Evolutionary conservation across 1,140 invertebrate genomes (phyloP).

Genomic region (Drosophila sp.): DNA sequence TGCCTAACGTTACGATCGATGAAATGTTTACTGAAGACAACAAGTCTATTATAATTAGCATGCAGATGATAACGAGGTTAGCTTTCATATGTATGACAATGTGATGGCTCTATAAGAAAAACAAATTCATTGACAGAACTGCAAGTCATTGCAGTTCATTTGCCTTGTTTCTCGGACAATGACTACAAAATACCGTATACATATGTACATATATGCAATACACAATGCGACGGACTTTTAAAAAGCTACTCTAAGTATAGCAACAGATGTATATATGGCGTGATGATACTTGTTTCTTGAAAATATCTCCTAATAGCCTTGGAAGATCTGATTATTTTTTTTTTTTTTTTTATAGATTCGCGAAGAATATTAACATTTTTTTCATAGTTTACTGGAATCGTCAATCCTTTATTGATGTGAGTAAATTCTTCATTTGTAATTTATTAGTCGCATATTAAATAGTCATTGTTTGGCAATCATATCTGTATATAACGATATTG

Average conservation of each 20-base stretch:
- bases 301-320: neutral
- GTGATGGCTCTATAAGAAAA: slow-evolving; percentile 63
- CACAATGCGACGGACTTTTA: neutral
- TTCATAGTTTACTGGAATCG: no score
- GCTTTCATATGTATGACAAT: slow-evolving; percentile 6
- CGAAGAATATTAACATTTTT: no score
- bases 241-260: neutral
- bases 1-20: slow-evolving; percentile 15
- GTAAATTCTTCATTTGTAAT: neutral
- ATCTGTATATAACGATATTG: slow-evolving; percentile 6
- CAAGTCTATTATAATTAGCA: slow-evolving; percentile 43
- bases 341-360: no score
- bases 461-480: neutral
- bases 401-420: neutral
- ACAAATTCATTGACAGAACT: slow-evolving; percentile 18
- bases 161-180: slow-evolving; percentile 38
- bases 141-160: slow-evolving; percentile 75
- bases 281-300: neutral
- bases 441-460: neutral
- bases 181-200: slow-evolving; percentile 17
- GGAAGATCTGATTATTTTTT: neutral
- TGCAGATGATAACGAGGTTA: slow-evolving; percentile 28
- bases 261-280: neutral
- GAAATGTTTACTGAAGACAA: slow-evolving; percentile 22
- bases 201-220: slow-evolving; percentile 15